Base-by-base conservation (phyloP, 2,888 invertebrate species). In the Drosophila greeni region DNA sequence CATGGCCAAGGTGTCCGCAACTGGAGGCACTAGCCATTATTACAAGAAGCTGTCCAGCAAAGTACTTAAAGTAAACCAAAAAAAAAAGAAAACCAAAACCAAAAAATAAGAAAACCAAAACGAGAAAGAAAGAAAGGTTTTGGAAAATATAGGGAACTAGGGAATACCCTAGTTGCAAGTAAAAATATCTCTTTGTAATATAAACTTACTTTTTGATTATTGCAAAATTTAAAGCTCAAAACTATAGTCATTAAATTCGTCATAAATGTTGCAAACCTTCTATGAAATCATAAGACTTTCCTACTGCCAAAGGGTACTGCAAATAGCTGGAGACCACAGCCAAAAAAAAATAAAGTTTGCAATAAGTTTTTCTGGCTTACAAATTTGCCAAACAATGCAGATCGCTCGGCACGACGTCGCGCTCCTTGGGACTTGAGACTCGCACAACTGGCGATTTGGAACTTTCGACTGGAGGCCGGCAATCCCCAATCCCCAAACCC, bases 331-430 rank as follows among this genome's bases (percentile, higher is more conserved):
- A 20, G 36, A 16, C 40, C n/a, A 37, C 39, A 5, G 24, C 11
- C 11, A 43, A 3, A 33, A 8, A 43, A 59, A 42, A 67, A 39
- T 39, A 47, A 47, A 59, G 60, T 43, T 66, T 37, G 66, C 66
- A 62, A 73, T 65, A 69, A 75, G 60, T 65, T 68, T 58, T 58
- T 68, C 29, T n/a, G 39, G 73, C 62, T 73, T 67, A 70, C 81
- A 82, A 77, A 82, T 82, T 82, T 76, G 82, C 79, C 75, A 80
- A 82, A 80, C 81, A 82, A 82, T 82, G 77, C 77, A 76, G 81
- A 80, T 80, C 80, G 75, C 78, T 72, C 69, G 81, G 59, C 77
- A 76, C 83, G 83, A 82, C 72, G 79, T 76, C 77, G 29, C 9
- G 45, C 45, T 47, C 48, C 33, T 48, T 48, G 48, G 20, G 60